Evolutionary conservation across 2,113 vertebrate species (phyloP), one percentile per base, ranked within the genome.

Genomic region (Bostrychus sinensis): DNA sequence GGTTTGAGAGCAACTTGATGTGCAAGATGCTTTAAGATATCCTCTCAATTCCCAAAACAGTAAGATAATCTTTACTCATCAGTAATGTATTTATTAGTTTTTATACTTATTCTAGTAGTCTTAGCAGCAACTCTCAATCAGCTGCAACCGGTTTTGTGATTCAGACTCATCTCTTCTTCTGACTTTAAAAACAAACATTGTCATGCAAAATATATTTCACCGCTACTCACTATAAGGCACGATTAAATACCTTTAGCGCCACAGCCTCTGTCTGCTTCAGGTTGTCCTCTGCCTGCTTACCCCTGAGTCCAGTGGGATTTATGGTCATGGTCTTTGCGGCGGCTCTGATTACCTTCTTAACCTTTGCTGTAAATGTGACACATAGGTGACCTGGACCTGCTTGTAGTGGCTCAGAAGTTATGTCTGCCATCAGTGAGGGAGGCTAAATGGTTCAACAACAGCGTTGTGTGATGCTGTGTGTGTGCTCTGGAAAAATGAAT

Each of bases 251-350:
- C 11, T 50, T 36, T n/a, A n/a, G n/a, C n/a, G n/a, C 4, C 2
- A 25, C 36, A 42, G 10, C 72, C n/a, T 72, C 42, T 66, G 54
- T 72, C 77, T 69, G 67, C 72, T 62, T 58, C 88, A 95, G 94
- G 74, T 88, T 93, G 7, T 30, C 70, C 2, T 71, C 94, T 53
- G 92, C 91, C 92, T 95, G 95, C 85, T 90, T 94, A 48, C 94
- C 95, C 89, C 94, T 90, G 63, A 92, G 93, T 56, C 78, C 93
- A 7, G 84, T 93, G 0, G 93, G 95, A 67, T 97, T 93, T 42
- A 41, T 93, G 3, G 86, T 72, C 11, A 89, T 92, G 19, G 39
- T 88, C 25, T 43, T 76, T 25, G 28, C 64, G 2, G 94, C 91
- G 2, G 12, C 93, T 2, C 5, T 94, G 62, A 93, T 98, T 66